Evolutionary conservation across 2,888 invertebrate genomes (phyloP), one percentile per base, ranked within the genome.

Genomic region (Philaethria dido): DNA sequence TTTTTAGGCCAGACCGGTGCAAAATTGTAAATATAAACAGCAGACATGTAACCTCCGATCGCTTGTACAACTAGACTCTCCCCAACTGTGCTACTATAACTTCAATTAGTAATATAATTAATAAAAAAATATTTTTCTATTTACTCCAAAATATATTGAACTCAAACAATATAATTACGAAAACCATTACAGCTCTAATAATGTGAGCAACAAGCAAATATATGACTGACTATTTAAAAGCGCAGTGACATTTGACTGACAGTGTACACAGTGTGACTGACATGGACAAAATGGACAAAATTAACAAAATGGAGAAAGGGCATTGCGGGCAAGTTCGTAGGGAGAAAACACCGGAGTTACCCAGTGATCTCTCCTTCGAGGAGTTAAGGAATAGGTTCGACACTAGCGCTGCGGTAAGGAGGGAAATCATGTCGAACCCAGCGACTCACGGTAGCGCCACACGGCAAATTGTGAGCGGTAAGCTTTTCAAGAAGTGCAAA

Each of bases 401-500:
- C 74, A 85, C 83, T 77, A 89, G 88, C 85, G 89, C 91, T 82
- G 80, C 82, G 81, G 82, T 78, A 77, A 77, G 83, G 69, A 81
- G 85, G 73, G 90, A 90, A 78, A 87, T 90, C 70, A 83, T 84
- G 70, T 86, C 90, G 76, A 89, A 88, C 74, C 93, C 93, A 16
- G 86, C 92, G 45, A 90, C 92, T 71, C 93, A 93, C 75, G 88
- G 87, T 72, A 93, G 93, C 84, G 92, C 89, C 71, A 92, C 84
- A 42, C 82, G 93, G 16, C 93, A 93, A 73, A 87, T 89, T 47
- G 93, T 93, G 54, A 93, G 92, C 79, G 93, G 93, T 69, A 94
- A 95, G 80, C 85, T 95, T 71, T 95, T 95, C 89, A 95, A 95
- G 93, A 97, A 97, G 88, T 97, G 97, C 93, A 96, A 97, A 92